These are phyloP conservation scores for Polydrusus cervinus DNA, from an alignment of 2,888 invertebrate species.

Conservation along the genomic window DNA sequence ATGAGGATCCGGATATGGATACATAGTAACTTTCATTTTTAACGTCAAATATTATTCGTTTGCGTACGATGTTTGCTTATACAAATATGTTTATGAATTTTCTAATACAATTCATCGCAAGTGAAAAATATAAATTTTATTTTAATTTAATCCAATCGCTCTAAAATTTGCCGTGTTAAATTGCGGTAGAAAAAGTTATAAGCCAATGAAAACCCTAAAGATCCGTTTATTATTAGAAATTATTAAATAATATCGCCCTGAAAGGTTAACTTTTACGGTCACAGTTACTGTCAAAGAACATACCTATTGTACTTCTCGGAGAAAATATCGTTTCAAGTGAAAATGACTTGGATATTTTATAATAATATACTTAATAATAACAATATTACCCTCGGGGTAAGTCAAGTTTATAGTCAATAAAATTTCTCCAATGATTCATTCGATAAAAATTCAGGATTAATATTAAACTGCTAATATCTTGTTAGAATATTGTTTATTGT, in stretches of 20 bases:
- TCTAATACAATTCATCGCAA: conserved; percentile 1
- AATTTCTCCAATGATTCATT: conserved; percentile 27
- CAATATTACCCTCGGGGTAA: conserved; percentile 3
- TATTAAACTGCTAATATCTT: background rate
- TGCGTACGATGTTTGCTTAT: conserved; percentile 24
- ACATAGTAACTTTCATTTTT: conserved; percentile 45
- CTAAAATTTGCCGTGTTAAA: too few species aligned
- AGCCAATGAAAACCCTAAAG: too few species aligned
- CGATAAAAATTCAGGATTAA: conserved; percentile 14
- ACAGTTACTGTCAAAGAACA: too few species aligned
- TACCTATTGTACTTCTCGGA: background rate
- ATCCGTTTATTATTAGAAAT: too few species aligned
- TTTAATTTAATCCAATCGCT: too few species aligned
- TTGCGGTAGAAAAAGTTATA: too few species aligned
- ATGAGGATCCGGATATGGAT: conserved; percentile 39
- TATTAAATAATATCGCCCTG: too few species aligned
- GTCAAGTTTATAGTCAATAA: conserved; percentile 13
- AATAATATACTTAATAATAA: background rate
- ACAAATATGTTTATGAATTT: background rate
- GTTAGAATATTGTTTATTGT: background rate
- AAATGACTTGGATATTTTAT: conserved; percentile 12
- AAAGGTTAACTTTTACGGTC: background rate
- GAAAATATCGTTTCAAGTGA: background rate
- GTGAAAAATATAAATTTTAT: too few species aligned
- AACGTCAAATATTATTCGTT: conserved; percentile 32